Evolutionary conservation across 2,797 vertebrate species (phyloP).

Genomic region (Eulemur albifrons): DNA sequence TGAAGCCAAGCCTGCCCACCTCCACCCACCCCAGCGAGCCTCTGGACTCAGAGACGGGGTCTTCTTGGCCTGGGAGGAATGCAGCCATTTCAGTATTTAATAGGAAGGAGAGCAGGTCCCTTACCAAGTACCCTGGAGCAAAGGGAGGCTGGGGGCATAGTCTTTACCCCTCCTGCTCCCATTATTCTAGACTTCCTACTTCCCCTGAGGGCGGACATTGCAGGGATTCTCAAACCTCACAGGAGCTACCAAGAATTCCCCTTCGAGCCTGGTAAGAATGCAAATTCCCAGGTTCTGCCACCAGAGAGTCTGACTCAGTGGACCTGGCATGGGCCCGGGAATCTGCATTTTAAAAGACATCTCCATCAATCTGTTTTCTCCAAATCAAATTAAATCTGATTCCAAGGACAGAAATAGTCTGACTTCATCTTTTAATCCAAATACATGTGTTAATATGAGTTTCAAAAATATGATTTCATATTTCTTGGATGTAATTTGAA

Average conservation of each 20-base stretch:
- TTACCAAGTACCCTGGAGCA: not conserved
- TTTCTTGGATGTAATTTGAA: not conserved
- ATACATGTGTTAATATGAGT: not conserved
- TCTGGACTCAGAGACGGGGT: not conserved
- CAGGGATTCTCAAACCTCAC: not conserved
- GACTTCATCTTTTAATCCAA: slow-evolving; percentile 2
- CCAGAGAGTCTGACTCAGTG: not conserved
- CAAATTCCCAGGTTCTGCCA: not conserved
- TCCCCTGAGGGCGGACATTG: not conserved
- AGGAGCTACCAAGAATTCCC: not conserved
- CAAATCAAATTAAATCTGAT: not conserved
- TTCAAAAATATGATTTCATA: not conserved
- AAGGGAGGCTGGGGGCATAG: too few species aligned
- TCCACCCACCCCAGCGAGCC: not conserved
- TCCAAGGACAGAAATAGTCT: not conserved
- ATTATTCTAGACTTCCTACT: not conserved
- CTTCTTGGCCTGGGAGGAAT: not conserved
- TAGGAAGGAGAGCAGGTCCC: not conserved
- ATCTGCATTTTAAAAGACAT: not conserved
- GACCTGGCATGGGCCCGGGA: not conserved
- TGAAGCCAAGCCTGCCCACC: not conserved
- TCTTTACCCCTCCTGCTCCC: rapidly evolving
- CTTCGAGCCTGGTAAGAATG: not conserved
- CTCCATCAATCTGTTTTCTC: not conserved
- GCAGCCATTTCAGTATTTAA: not conserved